These are phyloP conservation scores for Melipona quadrifasciata DNA, from an alignment of 1,140 invertebrate genomes.

Conservation along the genomic window DNA sequence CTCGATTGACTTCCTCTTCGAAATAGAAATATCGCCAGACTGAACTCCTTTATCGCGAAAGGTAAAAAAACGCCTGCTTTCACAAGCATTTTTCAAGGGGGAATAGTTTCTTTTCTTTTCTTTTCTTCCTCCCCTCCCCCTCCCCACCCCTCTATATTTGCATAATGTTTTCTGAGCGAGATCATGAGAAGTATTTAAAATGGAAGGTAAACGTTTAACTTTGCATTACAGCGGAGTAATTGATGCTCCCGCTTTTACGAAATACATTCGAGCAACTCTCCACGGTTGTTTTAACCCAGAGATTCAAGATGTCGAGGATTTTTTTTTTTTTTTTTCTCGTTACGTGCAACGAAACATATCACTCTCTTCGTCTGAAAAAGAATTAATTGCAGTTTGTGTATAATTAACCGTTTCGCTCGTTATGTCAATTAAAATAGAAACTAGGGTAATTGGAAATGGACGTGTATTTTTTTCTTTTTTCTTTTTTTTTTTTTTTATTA, in stretches of 20 bases:
- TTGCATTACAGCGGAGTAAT: neutral
- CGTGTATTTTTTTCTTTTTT: too few relatives aligned
- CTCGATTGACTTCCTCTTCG: too few relatives aligned
- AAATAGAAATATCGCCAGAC: too few relatives aligned
- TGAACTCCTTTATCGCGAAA: too few relatives aligned
- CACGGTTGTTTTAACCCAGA: neutral
- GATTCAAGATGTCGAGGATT: neutral
- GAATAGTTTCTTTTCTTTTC: neutral
- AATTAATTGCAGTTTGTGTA: too few relatives aligned
- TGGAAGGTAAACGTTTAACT: constrained; percentile 12
- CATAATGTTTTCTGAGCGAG: neutral
- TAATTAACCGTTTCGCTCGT: too few relatives aligned
- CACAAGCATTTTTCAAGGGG: neutral
- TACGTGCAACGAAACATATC: neutral
- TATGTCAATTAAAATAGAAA: too few relatives aligned
- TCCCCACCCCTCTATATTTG: neutral
- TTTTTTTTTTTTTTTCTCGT: neutral
- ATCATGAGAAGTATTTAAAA: constrained; percentile 12
- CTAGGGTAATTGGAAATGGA: too few relatives aligned
- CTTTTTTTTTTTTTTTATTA: too few relatives aligned
- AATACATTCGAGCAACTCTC: neutral
- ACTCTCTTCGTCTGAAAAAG: too few relatives aligned
- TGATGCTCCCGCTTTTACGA: neutral
- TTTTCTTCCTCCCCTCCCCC: too few relatives aligned
- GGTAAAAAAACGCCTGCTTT: neutral